A percentile compares a stretch with the other conserved stretches of the same genome.
Evolutionary conservation across 2,113 vertebrate species (phyloP).

Genomic region (Chloebia gouldiae): DNA sequence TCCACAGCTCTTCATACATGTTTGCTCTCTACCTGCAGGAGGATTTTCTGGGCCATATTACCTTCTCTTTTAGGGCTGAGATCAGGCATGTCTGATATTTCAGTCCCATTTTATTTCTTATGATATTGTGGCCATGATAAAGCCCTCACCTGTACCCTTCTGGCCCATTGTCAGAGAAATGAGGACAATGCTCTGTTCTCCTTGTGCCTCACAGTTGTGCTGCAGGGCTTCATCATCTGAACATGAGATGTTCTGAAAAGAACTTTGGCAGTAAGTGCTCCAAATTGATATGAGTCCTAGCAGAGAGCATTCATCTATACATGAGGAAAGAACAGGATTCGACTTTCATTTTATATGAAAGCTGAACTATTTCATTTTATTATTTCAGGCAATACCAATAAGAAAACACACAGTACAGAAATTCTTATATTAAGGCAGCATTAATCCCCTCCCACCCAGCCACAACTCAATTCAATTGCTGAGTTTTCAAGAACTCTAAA

Average conservation of each 20-base stretch:
- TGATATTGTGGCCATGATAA: background rate
- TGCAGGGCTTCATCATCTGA: background rate
- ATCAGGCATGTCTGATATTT: background rate
- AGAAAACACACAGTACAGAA: background rate
- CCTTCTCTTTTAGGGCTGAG: background rate
- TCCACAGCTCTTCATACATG: background rate
- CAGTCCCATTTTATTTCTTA: background rate
- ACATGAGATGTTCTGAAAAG: background rate
- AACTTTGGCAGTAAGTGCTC: background rate
- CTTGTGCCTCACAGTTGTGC: background rate
- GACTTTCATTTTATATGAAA: background rate
- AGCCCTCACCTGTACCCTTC: background rate
- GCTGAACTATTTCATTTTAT: background rate
- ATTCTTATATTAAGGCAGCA: background rate
- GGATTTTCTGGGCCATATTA: background rate
- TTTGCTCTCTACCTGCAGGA: background rate
- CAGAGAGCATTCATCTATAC: background rate
- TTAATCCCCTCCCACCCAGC: background rate
- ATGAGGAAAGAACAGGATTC: background rate
- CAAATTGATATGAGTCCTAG: background rate
- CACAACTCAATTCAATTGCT: background rate
- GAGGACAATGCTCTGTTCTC: background rate
- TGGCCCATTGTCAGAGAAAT: background rate
- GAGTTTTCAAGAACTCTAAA: background rate
- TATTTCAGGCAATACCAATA: background rate